These are phyloP conservation scores for Thera britannica DNA, from an alignment of 2,888 invertebrate genomes.

Conservation along the genomic window DNA sequence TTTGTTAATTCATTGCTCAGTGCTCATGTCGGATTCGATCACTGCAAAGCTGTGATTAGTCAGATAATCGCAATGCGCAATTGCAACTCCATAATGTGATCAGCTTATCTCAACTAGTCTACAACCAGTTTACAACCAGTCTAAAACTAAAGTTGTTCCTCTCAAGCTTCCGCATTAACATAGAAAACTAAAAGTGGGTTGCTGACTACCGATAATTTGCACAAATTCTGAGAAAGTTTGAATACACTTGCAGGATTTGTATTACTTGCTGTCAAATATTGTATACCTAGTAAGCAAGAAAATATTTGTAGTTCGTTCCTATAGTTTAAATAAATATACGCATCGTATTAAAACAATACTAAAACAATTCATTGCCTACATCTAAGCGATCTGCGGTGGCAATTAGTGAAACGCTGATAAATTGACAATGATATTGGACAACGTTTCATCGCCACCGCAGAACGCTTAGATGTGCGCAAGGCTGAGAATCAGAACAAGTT, in stretches of 20 bases:
- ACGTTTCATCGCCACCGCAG: too few species aligned
- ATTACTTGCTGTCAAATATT: too few species aligned
- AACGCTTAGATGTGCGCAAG: too few species aligned
- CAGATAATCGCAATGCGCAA: slow-evolving; percentile 8
- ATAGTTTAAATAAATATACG: too few species aligned
- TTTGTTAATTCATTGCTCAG: slow-evolving; percentile 8
- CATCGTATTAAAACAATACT: too few species aligned
- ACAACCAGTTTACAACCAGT: not conserved
- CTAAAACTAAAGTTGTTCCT: slow-evolving; percentile 17
- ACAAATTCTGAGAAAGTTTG: not conserved
- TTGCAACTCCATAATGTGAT: slow-evolving; percentile 24
- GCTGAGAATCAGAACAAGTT: too few species aligned
- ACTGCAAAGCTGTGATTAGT: slow-evolving; percentile 16
- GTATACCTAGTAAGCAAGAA: too few species aligned
- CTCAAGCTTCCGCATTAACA: slow-evolving; percentile 19
- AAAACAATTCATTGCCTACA: too few species aligned
- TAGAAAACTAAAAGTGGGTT: slow-evolving; percentile 6
- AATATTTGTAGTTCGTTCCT: too few species aligned
- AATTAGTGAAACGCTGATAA: too few species aligned
- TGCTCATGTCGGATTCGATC: slow-evolving; percentile 7
- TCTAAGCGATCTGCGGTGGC: too few species aligned
- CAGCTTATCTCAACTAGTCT: slow-evolving; percentile 24
- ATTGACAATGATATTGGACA: too few species aligned
- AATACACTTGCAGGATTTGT: not conserved
- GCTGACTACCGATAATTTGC: not conserved